Evolutionary conservation across 2,888 invertebrate species (phyloP).

Genomic region (Drosophila quinaria): DNA sequence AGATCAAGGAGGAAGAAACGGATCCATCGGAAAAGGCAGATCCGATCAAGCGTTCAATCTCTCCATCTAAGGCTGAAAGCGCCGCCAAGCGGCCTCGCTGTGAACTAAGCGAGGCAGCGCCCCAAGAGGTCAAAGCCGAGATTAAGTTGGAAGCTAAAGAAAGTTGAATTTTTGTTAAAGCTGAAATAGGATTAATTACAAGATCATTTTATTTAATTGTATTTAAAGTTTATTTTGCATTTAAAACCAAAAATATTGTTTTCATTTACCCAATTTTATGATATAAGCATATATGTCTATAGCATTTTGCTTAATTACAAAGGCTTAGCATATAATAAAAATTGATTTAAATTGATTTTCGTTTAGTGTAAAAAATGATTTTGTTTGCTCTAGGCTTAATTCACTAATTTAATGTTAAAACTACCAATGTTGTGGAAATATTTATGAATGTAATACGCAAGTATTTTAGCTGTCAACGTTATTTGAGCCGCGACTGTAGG

Average conservation of each 20-base stretch:
- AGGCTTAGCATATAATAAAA: constrained; percentile 63
- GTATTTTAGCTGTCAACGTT: constrained; percentile 34
- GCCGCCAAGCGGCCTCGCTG: constrained; percentile 57
- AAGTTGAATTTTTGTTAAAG: not conserved
- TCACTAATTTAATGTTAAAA: constrained; percentile 52
- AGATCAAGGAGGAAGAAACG: constrained; percentile 17
- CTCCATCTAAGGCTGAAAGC: constrained; percentile 30
- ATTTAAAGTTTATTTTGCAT: constrained; percentile 71
- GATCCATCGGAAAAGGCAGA: not conserved
- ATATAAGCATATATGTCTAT: constrained; percentile 42
- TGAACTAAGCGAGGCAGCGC: constrained; percentile 16
- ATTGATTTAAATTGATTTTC: constrained; percentile 63
- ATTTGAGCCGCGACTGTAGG: constrained; percentile 37
- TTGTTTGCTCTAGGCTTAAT: constrained; percentile 47
- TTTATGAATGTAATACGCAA: constrained; percentile 28
- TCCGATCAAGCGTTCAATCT: constrained; percentile 39
- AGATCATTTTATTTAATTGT: constrained; percentile 22
- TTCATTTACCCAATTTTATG: constrained; percentile 55
- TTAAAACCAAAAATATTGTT: constrained; percentile 67
- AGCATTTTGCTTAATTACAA: constrained; percentile 60
- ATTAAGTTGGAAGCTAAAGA: constrained; percentile 31
- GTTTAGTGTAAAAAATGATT: constrained; percentile 36
- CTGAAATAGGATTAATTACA: not conserved
- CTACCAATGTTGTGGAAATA: constrained; percentile 43
- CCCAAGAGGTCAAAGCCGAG: constrained; percentile 1